Evolutionary conservation across 2,888 invertebrate species (phyloP).

Genomic region (Stenurella melanura): DNA sequence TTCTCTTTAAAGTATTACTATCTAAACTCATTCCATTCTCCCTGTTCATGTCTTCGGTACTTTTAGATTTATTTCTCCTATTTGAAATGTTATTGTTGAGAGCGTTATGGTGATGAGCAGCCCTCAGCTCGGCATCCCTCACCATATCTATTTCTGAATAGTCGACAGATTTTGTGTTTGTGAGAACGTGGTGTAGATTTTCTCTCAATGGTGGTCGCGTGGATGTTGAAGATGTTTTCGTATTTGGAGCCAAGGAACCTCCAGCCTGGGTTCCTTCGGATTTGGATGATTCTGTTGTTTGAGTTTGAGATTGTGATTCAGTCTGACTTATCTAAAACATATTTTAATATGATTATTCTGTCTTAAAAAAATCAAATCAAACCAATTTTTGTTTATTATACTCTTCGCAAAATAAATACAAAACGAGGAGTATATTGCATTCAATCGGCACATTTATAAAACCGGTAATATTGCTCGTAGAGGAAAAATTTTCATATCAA

Average conservation of each 20-base stretch:
- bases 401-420: too few species aligned
- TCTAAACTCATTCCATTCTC: constrained; percentile 77
- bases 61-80: constrained; percentile 87
- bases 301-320: constrained; percentile 71
- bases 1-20: constrained; percentile 91
- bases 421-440: too few species aligned
- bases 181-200: constrained; percentile 73
- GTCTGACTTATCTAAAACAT: constrained; percentile 70
- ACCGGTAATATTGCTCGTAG: too few species aligned
- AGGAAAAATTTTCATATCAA: too few species aligned
- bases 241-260: constrained; percentile 79
- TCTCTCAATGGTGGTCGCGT: constrained; percentile 71
- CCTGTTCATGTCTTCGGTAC: constrained; percentile 88
- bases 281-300: constrained; percentile 76
- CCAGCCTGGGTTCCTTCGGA: constrained; percentile 91
- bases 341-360: not conserved
- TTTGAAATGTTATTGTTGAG: constrained; percentile 82
- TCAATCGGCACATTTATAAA: too few species aligned
- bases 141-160: constrained; percentile 82
- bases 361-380: too few species aligned
- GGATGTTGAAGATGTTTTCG: constrained; percentile 78
- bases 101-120: constrained; percentile 80
- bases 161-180: constrained; percentile 79
- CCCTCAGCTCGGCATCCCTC: constrained; percentile 82
- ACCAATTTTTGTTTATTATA: too few species aligned